phyloP scores from a whole-genome alignment of 2,888 invertebrate species.

The Oligia latruncula region DNA sequence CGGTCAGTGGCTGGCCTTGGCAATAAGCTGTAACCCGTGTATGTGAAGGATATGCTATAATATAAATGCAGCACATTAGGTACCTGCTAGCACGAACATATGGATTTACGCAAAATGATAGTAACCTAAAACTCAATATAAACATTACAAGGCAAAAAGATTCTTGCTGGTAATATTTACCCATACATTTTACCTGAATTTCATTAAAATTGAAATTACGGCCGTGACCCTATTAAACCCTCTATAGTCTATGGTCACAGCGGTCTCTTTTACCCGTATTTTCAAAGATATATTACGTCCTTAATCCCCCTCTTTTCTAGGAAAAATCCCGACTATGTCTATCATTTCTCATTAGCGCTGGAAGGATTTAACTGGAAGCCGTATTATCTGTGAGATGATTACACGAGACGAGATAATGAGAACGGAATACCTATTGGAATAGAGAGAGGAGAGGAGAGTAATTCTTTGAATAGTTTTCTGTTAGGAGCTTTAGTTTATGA shows the following conservation, averaged over 20 bases:
- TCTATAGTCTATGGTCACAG: neutral
- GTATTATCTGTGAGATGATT: constrained; percentile 48
- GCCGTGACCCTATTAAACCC: neutral
- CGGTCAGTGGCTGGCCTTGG: constrained; percentile 43
- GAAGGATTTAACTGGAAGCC: constrained; percentile 39
- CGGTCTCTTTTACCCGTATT: constrained; percentile 2
- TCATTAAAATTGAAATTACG: no score
- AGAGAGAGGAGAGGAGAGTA: neutral
- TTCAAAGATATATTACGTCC: constrained; percentile 5
- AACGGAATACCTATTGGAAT: constrained; percentile 42
- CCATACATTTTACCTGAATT: neutral
- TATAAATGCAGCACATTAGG: neutral
- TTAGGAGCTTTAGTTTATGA: neutral
- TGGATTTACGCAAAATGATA: neutral
- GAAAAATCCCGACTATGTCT: constrained; percentile 32
- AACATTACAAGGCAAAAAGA: neutral
- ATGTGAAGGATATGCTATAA: constrained; percentile 11
- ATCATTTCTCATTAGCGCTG: constrained; percentile 45
- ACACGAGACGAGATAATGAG: constrained; percentile 44
- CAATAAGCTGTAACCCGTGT: constrained; percentile 14
- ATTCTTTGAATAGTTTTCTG: constrained; percentile 23
- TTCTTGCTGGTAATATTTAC: neutral
- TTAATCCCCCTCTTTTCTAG: constrained; percentile 20
- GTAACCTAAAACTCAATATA: neutral
- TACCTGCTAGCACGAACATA: neutral